Evolutionary conservation across 2,888 invertebrate species (phyloP).

Genomic region (Monoplex corrugatus): DNA sequence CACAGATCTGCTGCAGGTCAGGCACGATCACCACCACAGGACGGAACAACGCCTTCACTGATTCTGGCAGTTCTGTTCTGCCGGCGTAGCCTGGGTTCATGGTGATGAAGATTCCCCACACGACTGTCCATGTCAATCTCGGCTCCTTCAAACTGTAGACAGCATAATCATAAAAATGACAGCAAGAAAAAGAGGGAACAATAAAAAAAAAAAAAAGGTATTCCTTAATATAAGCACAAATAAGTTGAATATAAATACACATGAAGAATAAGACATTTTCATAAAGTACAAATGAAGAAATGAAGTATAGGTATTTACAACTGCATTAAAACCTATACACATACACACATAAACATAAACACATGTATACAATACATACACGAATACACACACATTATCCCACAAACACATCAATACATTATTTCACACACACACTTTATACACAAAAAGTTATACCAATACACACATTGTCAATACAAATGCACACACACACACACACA

Average conservation of each 20-base stretch:
- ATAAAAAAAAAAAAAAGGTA: no score
- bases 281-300: no score
- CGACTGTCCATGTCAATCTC: constrained; percentile 92
- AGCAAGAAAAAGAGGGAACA: no score
- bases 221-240: no score
- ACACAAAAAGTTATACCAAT: no score
- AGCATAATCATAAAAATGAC: no score
- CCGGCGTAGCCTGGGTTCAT: constrained; percentile 98
- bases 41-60: constrained; percentile 93
- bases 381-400: no score
- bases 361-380: no score
- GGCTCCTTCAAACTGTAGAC: constrained; percentile 90
- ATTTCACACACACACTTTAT: no score
- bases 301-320: not conserved
- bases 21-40: constrained; percentile 96
- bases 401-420: no score
- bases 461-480: no score
- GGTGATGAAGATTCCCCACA: constrained; percentile 96
- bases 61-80: constrained; percentile 93
- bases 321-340: not conserved
- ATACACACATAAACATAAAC: not conserved
- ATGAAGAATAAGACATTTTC: not conserved
- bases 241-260: not conserved
- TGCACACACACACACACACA: no score
- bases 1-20: constrained; percentile 94